Evolutionary conservation across 2,113 vertebrate species (phyloP).

Genomic region (Phodopus roborovskii): DNA sequence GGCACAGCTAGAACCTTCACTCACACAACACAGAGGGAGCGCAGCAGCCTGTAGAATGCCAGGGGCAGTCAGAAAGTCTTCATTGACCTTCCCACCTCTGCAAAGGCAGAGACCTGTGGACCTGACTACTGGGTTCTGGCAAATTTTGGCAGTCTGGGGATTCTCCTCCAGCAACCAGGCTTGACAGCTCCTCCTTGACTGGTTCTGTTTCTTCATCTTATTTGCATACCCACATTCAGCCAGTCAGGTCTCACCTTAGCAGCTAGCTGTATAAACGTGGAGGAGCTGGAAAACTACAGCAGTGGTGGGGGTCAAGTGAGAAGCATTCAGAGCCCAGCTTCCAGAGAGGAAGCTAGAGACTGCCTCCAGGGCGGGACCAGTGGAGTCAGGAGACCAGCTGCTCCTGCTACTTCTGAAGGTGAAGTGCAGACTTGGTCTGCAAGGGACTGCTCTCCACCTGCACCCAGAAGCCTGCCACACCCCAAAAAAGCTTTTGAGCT

Average conservation of each 20-base stretch:
- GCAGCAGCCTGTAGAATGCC: background rate
- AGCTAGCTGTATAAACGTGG: background rate
- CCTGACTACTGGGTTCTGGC: background rate
- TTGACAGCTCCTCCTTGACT: background rate
- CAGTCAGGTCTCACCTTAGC: background rate
- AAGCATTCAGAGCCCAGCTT: background rate
- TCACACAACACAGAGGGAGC: background rate
- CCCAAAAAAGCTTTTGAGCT: background rate
- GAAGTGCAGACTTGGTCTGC: background rate
- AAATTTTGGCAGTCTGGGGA: background rate
- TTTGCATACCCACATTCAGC: background rate
- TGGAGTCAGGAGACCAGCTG: background rate
- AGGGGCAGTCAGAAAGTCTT: background rate
- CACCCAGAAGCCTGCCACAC: background rate
- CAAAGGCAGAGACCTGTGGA: background rate
- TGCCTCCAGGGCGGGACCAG: background rate
- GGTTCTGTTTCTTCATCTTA: background rate
- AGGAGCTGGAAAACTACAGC: background rate
- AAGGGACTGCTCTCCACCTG: background rate
- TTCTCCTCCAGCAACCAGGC: background rate
- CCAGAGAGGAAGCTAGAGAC: background rate
- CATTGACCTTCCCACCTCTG: background rate
- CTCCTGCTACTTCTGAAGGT: background rate
- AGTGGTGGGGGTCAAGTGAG: background rate
- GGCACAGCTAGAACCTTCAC: background rate